Evolutionary conservation across 2,888 invertebrate species (phyloP), one percentile per base, ranked within the genome.

Genomic region (Cephonodes hylas): DNA sequence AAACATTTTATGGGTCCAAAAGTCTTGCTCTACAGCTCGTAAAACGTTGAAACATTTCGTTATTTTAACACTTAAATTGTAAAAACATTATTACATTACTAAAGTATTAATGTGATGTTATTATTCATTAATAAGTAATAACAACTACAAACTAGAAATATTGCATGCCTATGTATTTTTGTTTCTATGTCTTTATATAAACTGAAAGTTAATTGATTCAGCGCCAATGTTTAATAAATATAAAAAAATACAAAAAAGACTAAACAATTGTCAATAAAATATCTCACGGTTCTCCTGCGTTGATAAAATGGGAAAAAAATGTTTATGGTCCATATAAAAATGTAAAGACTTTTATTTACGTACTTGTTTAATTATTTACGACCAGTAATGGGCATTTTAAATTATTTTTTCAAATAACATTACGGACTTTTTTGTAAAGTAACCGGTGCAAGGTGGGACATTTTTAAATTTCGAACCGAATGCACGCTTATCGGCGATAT

Each of bases 391-490:
- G n/a, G 22, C 25, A 38, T 48, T 60, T 59, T 2, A 53, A 38
- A 38, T n/a, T 42, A 60, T 46, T 15, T 48, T 53, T 38, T 38
- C n/a, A 38, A 18, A 13, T 53, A 38, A 42, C 60, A 60, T 34
- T 45, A 46, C 20, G 20, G 23, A 42, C 46, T 25, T 42, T 42
- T 60, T 60, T 48, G 42, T 42, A 60, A 42, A 18, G 27, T 53
- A 53, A 53, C 18, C 53, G 53, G 31, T 53, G 53, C 53, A 60
- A 60, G 60, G 60, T 60, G 60, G n/a, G 48, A 60, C 60, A 53
- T 60, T 48, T 60, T 60, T 34, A 34, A 59, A 46, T 46, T 25
- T 59, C 46, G 23, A 45, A 45, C 25, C 7, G 27, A 53, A 53
- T 53, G 53, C 53, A 53, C 3, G 53, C 53, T 53, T 53, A 53